A percentile compares a stretch with the other conserved stretches of the same genome.
These are phyloP conservation scores for Pseudomugil tenellus DNA, from an alignment of 2,797 vertebrate species.

Conservation along the genomic window DNA sequence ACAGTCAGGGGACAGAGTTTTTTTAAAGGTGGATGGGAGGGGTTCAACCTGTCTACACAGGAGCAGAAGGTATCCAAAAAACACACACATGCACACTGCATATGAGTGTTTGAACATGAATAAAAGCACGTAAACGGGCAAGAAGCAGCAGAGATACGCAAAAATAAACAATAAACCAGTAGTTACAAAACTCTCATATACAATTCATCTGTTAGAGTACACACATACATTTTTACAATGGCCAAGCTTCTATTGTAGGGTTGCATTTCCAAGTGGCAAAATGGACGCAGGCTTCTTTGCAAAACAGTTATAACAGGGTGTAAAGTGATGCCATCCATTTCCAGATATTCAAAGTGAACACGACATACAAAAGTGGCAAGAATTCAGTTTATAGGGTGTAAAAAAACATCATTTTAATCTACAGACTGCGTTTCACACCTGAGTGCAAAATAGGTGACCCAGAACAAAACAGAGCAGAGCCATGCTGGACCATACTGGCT, in stretches of 20 bases:
- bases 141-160: not conserved
- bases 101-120: conserved; percentile 40
- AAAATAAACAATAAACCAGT: conserved; percentile 5
- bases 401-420: conserved; percentile 64
- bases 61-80: conserved; percentile 53
- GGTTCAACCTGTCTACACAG: conserved; percentile 48
- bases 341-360: not conserved
- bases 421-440: conserved; percentile 76
- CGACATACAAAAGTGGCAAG: not conserved
- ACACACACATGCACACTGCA: conserved; percentile 33
- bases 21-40: conserved; percentile 6
- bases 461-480: conserved; percentile 71
- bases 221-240: no score
- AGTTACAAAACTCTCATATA: not conserved
- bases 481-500: conserved; percentile 73
- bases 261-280: not conserved
- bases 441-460: conserved; percentile 80
- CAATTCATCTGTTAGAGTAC: not conserved
- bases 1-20: conserved; percentile 20
- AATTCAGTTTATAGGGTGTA: not conserved
- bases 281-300: not conserved
- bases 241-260: not conserved
- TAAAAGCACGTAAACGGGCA: conserved; percentile 28
- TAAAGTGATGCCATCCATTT: not conserved
- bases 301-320: not conserved